Base-by-base conservation (phyloP, 2,113 vertebrate species). In the Tinamus guttatus region DNA sequence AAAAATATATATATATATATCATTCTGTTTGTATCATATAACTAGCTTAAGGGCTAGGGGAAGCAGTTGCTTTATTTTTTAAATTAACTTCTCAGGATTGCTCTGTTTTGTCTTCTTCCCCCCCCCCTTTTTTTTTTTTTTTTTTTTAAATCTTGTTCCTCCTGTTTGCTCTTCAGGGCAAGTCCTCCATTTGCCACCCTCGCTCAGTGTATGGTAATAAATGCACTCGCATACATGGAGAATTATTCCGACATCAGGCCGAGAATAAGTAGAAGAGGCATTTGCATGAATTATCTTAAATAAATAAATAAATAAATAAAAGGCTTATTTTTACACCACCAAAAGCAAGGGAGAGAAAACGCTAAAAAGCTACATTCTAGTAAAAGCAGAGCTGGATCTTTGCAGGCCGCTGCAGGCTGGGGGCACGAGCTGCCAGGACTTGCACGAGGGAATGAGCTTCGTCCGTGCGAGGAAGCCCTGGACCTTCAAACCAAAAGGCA, bases 401-500 rank as follows among this genome's bases (percentile, higher is more conserved):
- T 28, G 24, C 18, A 54, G 36, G 27, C 1, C 30, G 4, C 51
- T 52, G 49, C 21, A 68, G 59, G n/a, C 40, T 56, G 21, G 52
- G 43, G 47, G 14, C 4, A 15, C 0, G 4, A 82, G 45, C 52
- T 63, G 19, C 7, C 14, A 32, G 19, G 27, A 12, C 45, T 43
- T 64, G 17, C 3, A 25, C 24, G 7, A 11, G 5, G 45, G 60
- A 49, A 43, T 21, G 54, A 68, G 2, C 45, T 74, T 68, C 79
- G 81, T 32, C 47, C 21, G 13, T 11, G 10, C 69, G 58, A 63
- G n/a, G 18, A 59, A 34, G 13, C 36, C 2, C 54, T 15, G 11
- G 4, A 5, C 25, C 36, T 77, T 63, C 59, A 59, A 63, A 67
- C 8, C 0, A 0, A 2, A 36, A 7, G 12, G 68, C 32, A 70